phyloP scores from a whole-genome alignment of 2,888 invertebrate genomes.

The Formica aserva region DNA sequence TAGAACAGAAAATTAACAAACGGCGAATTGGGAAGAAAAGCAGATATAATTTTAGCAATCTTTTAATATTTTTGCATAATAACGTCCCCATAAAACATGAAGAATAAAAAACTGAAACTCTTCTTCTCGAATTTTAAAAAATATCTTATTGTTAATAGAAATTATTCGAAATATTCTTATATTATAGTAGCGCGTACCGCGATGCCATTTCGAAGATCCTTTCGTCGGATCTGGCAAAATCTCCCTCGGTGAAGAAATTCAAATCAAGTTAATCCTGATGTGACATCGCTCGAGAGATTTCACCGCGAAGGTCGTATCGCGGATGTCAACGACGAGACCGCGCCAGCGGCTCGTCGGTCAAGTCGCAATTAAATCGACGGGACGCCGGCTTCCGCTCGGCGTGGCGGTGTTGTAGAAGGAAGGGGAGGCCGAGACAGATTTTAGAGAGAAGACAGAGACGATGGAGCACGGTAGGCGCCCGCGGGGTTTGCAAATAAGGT shows the following conservation, averaged over 20 bases:
- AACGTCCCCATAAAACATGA: slow-evolving; percentile 16
- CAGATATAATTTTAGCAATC: slow-evolving; percentile 57
- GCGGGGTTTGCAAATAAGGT: slow-evolving; percentile 81
- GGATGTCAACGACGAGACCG: slow-evolving; percentile 43
- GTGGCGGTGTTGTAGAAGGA: slow-evolving; percentile 5
- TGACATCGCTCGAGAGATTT: slow-evolving; percentile 55
- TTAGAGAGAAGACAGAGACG: slow-evolving; percentile 26
- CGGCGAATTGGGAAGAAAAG: not conserved
- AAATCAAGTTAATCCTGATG: slow-evolving; percentile 36
- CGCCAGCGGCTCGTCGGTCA: slow-evolving; percentile 74
- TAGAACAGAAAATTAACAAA: slow-evolving; percentile 18
- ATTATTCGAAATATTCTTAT: not conserved
- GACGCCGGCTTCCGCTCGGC: slow-evolving; percentile 52
- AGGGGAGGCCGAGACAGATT: slow-evolving; percentile 23
- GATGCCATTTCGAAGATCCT: not conserved
- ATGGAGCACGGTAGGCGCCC: slow-evolving; percentile 63
- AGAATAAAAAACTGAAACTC: not conserved
- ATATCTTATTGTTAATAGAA: not conserved
- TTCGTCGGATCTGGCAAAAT: not conserved
- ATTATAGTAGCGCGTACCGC: not conserved
- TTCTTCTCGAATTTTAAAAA: not conserved
- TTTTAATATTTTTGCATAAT: slow-evolving; percentile 24
- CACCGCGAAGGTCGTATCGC: slow-evolving; percentile 26
- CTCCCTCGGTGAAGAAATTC: slow-evolving; percentile 24
- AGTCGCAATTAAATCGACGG: slow-evolving; percentile 79